These are phyloP conservation scores for Brachionus manjavacas DNA, from an alignment of 1,140 invertebrate genomes.

Conservation along the genomic window DNA sequence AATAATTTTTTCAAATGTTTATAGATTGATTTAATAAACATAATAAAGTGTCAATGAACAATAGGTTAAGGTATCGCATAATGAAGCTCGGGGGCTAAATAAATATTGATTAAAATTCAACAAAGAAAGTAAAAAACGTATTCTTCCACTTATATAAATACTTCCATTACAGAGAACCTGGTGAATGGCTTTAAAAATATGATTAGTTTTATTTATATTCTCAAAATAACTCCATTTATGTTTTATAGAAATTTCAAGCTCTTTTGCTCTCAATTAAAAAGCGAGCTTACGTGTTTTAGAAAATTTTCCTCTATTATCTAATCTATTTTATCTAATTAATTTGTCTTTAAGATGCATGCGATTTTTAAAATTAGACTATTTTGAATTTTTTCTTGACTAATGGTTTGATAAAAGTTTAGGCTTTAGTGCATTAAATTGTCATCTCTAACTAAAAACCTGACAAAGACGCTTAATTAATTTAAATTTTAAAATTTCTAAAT, in stretches of 20 bases:
- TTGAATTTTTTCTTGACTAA: background rate
- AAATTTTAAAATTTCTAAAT: background rate
- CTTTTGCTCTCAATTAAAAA: background rate
- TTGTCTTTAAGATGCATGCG: background rate
- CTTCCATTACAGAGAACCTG: background rate
- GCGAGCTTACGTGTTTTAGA: background rate
- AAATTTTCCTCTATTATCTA: background rate
- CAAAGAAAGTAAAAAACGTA: background rate
- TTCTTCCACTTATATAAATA: background rate
- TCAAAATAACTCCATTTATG: background rate
- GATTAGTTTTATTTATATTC: background rate
- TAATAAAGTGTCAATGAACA: background rate
- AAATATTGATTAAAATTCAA: background rate
- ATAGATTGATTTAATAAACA: background rate
- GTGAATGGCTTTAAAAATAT: background rate
- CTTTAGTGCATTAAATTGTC: background rate
- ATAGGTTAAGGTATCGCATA: background rate
- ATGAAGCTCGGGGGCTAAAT: background rate
- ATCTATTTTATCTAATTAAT: background rate
- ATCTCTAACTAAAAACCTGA: background rate
- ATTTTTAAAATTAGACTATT: background rate
- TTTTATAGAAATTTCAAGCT: background rate
- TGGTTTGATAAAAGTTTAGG: background rate
- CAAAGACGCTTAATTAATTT: background rate
- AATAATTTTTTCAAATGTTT: background rate